Evolutionary conservation across 2,113 vertebrate species (phyloP), one percentile per base, ranked within the genome.

Genomic region (Abramis brama): DNA sequence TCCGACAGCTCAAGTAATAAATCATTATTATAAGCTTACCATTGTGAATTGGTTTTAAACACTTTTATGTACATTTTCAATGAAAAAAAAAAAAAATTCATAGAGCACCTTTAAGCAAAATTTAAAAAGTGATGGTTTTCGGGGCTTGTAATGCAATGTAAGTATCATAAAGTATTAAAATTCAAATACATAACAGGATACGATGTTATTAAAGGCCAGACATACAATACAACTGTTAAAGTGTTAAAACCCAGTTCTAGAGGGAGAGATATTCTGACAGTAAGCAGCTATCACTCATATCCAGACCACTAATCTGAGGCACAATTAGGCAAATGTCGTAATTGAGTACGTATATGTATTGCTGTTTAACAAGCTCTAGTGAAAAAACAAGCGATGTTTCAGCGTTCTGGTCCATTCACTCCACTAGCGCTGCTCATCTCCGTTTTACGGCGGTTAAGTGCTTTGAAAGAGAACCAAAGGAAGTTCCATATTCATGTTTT

Each of bases 321-420:
- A 60, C 5, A 62, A 47, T 87, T 19, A 71, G 12, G 52, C 25
- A 39, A 55, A 60, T 52, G 25, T 43, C 3, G 0, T 85, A 78
- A 78, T 52, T 66, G 75, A 47, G 55, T 57, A 50, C 71, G 23
- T 84, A 39, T 78, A 52, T 70, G 11, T 45, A 83, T 83, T 78
- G 74, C 73, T 59, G 60, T 79, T 64, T 71, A 84, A 71, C 3
- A 17, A 74, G 86, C 64, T 13, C 62, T 79, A 30, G 50, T 80
- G 77, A 45, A 30, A 73, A 84, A 78, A 70, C 17, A 0, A 64
- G 50, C 4, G 11, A 47, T 30, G 59, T 81, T 62, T 80, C n/a
- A n/a, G 25, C 19, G 7, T 17, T 70, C 62, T 70, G 80, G 33
- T 27, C 33, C 57, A 79, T 79, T 79, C 57, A 60, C 25, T 81